Evolutionary conservation across 2,888 invertebrate species (phyloP).

Genomic region (Caenorhabditis sp.): DNA sequence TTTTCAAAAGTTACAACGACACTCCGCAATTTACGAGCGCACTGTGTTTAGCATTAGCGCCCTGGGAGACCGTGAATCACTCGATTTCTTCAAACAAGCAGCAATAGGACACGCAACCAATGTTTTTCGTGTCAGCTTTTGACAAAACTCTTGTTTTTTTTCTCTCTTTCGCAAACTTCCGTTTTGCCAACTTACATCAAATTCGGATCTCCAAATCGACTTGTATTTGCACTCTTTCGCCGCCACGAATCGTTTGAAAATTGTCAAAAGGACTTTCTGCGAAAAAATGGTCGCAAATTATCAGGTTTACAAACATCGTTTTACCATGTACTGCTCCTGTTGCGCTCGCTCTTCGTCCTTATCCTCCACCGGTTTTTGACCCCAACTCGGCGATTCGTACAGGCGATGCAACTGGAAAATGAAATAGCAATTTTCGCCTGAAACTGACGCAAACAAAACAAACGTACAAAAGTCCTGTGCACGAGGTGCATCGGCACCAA

Average conservation of each 20-base stretch:
- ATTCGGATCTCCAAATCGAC: slow-evolving; percentile 52
- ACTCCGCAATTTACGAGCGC: no score
- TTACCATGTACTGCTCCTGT: background rate
- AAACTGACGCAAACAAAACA: background rate
- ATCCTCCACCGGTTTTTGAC: slow-evolving; percentile 5
- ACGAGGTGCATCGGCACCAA: slow-evolving; percentile 32
- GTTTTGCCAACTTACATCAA: slow-evolving; percentile 56
- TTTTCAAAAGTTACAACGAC: no score
- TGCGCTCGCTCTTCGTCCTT: background rate
- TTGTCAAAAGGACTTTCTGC: slow-evolving; percentile 29
- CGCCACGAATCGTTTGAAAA: slow-evolving; percentile 51
- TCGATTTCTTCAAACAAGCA: no score
- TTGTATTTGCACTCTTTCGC: slow-evolving; percentile 53
- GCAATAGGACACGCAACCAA: no score
- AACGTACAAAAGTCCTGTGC: slow-evolving; percentile 6
- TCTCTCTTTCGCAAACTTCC: background rate
- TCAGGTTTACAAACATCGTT: background rate
- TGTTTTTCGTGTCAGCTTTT: no score
- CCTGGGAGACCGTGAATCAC: no score
- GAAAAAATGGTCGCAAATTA: slow-evolving; percentile 6
- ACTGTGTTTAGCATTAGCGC: no score
- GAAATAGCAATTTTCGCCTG: background rate
- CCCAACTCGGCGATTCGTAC: slow-evolving; percentile 17
- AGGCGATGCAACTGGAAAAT: background rate
- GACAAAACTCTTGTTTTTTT: background rate